phyloP scores from a whole-genome alignment of 2,797 vertebrate genomes.

The Pantherophis vulpinus region DNA sequence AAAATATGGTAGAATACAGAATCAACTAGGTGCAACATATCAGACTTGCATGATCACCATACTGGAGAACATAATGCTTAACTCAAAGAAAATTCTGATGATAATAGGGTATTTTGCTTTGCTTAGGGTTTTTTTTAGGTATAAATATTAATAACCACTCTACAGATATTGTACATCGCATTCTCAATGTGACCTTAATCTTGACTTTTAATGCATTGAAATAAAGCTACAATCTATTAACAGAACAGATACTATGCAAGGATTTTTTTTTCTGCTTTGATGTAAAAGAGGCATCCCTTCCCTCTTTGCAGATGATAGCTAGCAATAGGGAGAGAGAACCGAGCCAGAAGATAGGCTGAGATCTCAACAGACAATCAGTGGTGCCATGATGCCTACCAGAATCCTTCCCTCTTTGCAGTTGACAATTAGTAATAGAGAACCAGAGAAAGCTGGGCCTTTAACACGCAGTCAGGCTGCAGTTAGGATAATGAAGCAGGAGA shows the following conservation, averaged over 20 bases:
- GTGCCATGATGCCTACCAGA: too few species aligned
- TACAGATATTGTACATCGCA: neutral
- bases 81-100: neutral
- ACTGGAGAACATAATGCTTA: neutral
- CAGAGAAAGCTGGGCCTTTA: too few species aligned
- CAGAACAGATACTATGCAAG: neutral
- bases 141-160: neutral
- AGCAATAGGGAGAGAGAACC: too few species aligned
- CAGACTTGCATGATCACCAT: neutral
- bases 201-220: neutral
- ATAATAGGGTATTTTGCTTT: neutral
- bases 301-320: too few species aligned
- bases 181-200: neutral
- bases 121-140: neutral
- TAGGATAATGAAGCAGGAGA: too few species aligned
- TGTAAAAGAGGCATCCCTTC: neutral
- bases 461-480: too few species aligned
- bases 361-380: too few species aligned
- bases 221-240: neutral
- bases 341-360: too few species aligned
- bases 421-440: too few species aligned
- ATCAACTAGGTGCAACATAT: neutral
- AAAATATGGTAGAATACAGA: neutral
- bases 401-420: too few species aligned
- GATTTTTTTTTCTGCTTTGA: neutral